A percentile compares a stretch with the other conserved stretches of the same genome.
Evolutionary conservation across 2,888 invertebrate species (phyloP).

Genomic region (Synanthedon vespiformis): DNA sequence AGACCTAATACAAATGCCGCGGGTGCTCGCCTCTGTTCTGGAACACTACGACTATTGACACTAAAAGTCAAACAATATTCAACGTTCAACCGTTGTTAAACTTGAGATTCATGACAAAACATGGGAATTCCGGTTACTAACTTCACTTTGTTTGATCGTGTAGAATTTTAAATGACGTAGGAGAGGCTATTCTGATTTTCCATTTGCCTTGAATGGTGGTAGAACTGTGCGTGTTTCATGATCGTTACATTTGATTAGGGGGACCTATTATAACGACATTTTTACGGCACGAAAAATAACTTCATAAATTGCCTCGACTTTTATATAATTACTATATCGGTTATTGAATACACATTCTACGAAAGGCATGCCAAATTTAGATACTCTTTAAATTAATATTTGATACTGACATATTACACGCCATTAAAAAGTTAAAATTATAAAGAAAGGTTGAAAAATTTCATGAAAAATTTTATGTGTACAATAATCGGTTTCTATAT

Average conservation of each 20-base stretch:
- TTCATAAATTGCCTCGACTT: constrained; percentile 18
- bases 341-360: not conserved
- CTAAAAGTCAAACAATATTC: not conserved
- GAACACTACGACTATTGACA: not conserved
- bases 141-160: not conserved
- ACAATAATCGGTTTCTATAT: too few species aligned
- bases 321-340: constrained; percentile 2
- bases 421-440: too few species aligned
- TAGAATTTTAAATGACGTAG: not conserved
- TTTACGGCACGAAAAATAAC: constrained; percentile 19
- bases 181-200: constrained; percentile 3
- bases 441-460: too few species aligned
- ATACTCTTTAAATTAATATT: too few species aligned
- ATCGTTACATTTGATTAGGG: constrained; percentile 24
- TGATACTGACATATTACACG: too few species aligned
- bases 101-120: not conserved
- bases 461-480: too few species aligned
- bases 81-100: not conserved
- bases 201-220: constrained; percentile 21
- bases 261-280: constrained; percentile 23
- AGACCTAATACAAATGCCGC: not conserved
- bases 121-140: not conserved
- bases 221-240: constrained; percentile 20
- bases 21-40: too few species aligned
- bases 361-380: too few species aligned